Percentiles rank a stretch among this genome's conserved stretches.
These are phyloP conservation scores for Pangasius macronema DNA, from an alignment of 2,797 vertebrate genomes.

Conservation along the genomic window DNA sequence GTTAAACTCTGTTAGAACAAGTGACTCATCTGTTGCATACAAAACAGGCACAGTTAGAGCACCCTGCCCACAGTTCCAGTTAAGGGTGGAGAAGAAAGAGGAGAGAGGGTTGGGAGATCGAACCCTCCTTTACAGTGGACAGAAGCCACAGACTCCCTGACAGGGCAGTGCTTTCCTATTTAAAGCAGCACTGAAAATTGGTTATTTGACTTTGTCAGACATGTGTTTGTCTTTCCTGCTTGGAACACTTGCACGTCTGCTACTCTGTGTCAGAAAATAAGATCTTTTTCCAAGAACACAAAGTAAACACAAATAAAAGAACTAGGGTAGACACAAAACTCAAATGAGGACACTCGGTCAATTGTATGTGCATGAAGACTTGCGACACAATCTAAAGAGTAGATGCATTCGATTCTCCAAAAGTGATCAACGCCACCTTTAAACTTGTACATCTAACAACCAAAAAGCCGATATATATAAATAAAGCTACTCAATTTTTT, in stretches of 20 bases:
- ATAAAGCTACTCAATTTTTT: not conserved
- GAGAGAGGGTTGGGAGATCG: conserved; percentile 26
- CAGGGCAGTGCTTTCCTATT: conserved; percentile 61
- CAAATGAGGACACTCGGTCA: not conserved
- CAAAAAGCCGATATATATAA: not conserved
- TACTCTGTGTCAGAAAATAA: conserved; percentile 31
- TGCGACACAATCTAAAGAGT: not conserved
- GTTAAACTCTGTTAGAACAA: conserved; percentile 29
- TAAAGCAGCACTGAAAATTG: conserved; percentile 70
- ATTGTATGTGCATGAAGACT: not conserved
- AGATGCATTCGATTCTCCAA: not conserved
- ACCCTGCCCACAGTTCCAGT: conserved; percentile 73
- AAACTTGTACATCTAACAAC: not conserved
- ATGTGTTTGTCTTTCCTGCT: conserved; percentile 54
- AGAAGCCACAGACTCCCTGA: conserved; percentile 68
- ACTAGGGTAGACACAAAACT: not conserved
- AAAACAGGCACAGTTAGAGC: conserved; percentile 40
- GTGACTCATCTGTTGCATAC: conserved; percentile 48
- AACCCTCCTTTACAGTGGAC: conserved; percentile 66
- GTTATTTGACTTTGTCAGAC: conserved; percentile 71
- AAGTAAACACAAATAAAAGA: conserved; percentile 30
- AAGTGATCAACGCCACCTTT: not conserved
- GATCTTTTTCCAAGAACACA: conserved; percentile 36
- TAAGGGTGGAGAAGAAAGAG: conserved; percentile 59
- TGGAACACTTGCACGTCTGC: conserved; percentile 45